Evolutionary conservation across 2,113 vertebrate genomes (phyloP), one percentile per base, ranked within the genome.

Genomic region (Hydrolagus affinis): DNA sequence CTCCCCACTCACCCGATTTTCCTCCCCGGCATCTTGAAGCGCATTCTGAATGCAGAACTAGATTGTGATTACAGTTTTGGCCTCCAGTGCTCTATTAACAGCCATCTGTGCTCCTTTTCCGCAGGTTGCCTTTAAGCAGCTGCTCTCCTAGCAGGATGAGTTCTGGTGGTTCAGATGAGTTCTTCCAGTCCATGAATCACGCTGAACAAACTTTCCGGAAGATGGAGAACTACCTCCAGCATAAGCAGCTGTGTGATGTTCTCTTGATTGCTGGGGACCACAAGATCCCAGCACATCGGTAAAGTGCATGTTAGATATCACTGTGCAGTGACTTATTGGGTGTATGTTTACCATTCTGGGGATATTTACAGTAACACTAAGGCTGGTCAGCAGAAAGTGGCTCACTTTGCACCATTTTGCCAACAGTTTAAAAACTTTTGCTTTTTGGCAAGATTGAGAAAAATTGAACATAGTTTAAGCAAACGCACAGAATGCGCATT

Each of bases 211-310:
- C 95, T 0, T 97, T 98, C 87, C 94, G 93, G 74, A 99, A 96
- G 89, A 99, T 99, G 96, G 96, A 97, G 89, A 97, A 90, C 74
- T 99, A 98, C 85, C 93, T 98, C 85, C 97, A 97, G 91, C 96
- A 98, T 91, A 96, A 98, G 89, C 95, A 98, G 90, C 92, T 99
- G 86, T 99, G 98, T 44, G 97, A 99, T 6, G 97, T 99, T 69
- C 92, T 99, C 23, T 93, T 99, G 80, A 93, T 99, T 85, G 97
- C 91, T 0, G 97, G 97, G 0, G 94, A 97, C 86, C 96, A 96
- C 86, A 96, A 94, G 90, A 99, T 99, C 86, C 96, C 97, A 12
- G 98, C 98, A 73, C 97, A 99, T 91, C 95, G 97, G 98, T 97
- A 90, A 68, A 11, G 8, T 64, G 17, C 0, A 66, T 28, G 11